phyloP scores from a whole-genome alignment of 2,797 vertebrate species.

The Phoxinus dragarum region DNA sequence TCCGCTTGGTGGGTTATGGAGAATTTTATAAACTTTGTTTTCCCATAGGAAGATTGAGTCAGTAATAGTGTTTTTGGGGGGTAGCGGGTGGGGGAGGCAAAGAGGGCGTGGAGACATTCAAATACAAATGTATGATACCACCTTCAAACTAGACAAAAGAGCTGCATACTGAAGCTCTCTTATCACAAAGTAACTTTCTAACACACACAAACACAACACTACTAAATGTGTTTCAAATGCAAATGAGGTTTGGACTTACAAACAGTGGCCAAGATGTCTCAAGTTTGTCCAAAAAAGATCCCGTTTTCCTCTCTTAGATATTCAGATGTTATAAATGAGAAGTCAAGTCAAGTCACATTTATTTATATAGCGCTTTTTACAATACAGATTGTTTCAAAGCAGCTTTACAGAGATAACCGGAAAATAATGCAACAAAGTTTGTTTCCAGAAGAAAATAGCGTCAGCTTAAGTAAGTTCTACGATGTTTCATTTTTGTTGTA shows the following conservation, averaged over 20 bases:
- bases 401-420: too few relatives aligned
- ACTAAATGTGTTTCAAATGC: conserved; percentile 9
- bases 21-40: conserved; percentile 97
- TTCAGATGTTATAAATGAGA: neutral
- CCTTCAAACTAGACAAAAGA: conserved; percentile 49
- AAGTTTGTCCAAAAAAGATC: neutral
- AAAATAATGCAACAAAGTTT: too few relatives aligned
- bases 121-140: conserved; percentile 55
- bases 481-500: too few relatives aligned
- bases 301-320: conserved; percentile 60
- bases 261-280: neutral
- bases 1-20: conserved; percentile 90
- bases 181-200: conserved; percentile 17
- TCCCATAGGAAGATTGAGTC: conserved; percentile 86
- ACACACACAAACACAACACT: conserved; percentile 9
- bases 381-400: too few relatives aligned
- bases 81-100: conserved; percentile 51
- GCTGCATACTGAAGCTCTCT: conserved; percentile 24
- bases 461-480: too few relatives aligned
- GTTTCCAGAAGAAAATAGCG: too few relatives aligned
- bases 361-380: too few relatives aligned
- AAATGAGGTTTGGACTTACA: neutral
- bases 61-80: conserved; percentile 83
- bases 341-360: neutral
- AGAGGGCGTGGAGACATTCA: conserved; percentile 50